Conservation (phyloP, 2,888 invertebrate species). For the Portevinia maculata region DNA sequence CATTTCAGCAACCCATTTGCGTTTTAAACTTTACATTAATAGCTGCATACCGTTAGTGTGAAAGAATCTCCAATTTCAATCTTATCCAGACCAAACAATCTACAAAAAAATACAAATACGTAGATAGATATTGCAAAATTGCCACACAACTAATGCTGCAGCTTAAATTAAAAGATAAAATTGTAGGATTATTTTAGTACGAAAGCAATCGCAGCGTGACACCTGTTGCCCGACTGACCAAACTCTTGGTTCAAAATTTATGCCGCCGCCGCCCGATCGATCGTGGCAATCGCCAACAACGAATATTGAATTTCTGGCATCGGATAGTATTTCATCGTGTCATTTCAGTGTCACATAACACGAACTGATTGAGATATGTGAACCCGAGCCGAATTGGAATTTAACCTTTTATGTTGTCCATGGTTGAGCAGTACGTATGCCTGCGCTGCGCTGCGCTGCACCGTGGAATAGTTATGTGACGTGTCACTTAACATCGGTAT, state of each 20-base stretch:
- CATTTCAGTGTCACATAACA: constrained; percentile 74
- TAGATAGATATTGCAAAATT: constrained; percentile 40
- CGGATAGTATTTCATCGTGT: constrained; percentile 73
- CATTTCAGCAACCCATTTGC: too few species aligned
- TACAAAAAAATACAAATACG: constrained; percentile 1
- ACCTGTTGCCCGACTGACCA: constrained; percentile 64
- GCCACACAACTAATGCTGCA: constrained; percentile 30
- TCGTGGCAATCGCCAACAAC: constrained; percentile 57
- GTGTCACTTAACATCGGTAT: constrained; percentile 71
- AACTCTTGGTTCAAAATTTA: constrained; percentile 58
- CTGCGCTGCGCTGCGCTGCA: not conserved
- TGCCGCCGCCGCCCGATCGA: constrained; percentile 71
- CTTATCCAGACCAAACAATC: not conserved
- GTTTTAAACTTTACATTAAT: too few species aligned
- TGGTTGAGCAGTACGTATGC: constrained; percentile 19
- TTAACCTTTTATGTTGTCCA: constrained; percentile 68
- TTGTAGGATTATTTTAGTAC: not conserved
- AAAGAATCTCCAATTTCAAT: constrained; percentile 2
- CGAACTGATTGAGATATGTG: constrained; percentile 74
- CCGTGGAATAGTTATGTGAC: constrained; percentile 66
- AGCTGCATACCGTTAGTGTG: not conserved
- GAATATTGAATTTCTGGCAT: constrained; percentile 66
- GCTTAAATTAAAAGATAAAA: constrained; percentile 26
- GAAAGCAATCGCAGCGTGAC: constrained; percentile 62
- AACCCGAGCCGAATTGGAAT: constrained; percentile 70